Evolutionary conservation across 2,113 vertebrate species (phyloP), one percentile per base, ranked within the genome.

Genomic region (Rhinopithecus roxellana): DNA sequence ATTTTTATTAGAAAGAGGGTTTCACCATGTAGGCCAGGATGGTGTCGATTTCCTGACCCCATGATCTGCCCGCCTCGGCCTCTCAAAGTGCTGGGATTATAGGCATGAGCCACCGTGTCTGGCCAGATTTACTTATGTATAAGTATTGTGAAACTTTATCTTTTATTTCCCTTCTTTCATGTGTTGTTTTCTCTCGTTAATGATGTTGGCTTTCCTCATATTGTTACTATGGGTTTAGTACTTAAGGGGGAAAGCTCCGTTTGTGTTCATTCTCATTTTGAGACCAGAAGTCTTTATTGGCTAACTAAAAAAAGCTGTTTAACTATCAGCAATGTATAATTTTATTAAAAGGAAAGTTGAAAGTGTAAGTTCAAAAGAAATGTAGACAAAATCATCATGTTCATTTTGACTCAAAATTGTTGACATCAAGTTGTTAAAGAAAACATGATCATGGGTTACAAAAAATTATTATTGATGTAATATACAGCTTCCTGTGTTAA

Each of bases 81-180:
- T 64, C 61, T 12, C 27, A 32, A 32, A 64, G 27, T 64, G 61
- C 27, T 64, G 27, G 27, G 61, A 32, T 64, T 32, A 64, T 27
- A 64, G 5, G 12, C 12, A 0, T 14, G 12, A 32, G 61, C 27
- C 27, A 32, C 61, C 6, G 12, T 2, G 5, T 27, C 27, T 2
- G 27, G 27, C 61, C 17, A 64, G 10, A 35, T 48, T 17, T 61
- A 10, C 38, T 74, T 43, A 35, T 13, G 67, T 64, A 27, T 10
- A 35, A 35, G 20, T 55, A 40, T 17, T 52, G 79, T 59, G 23
- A 32, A 52, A 30, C 23, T 79, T 79, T 50, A 14, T 8, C 38
- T 72, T 48, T 64, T 78, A 25, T 13, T 35, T 43, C 27, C 70
- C 9, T 64, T 38, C 32, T 45, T 89, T 77, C 55, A 11, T 22